Evolutionary conservation across 1,140 invertebrate species (phyloP).

Genomic region (Galleria mellonella): DNA sequence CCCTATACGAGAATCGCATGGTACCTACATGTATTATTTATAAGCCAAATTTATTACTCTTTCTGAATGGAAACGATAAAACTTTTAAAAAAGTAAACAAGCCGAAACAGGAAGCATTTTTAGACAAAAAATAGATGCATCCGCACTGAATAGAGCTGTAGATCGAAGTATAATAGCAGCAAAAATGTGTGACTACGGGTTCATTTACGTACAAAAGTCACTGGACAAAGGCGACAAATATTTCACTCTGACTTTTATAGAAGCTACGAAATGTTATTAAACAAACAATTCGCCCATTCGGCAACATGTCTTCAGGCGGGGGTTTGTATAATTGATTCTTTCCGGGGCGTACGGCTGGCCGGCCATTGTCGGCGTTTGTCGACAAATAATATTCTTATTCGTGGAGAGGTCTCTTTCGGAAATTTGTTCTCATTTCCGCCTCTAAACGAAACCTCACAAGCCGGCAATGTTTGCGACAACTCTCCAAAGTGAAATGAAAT

Average conservation of each 20-base stretch:
- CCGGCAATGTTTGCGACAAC: slow-evolving; percentile 49
- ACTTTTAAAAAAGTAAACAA: slow-evolving; percentile 45
- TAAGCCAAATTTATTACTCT: slow-evolving; percentile 44
- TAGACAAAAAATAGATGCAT: slow-evolving; percentile 50
- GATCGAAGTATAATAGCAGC: slow-evolving; percentile 26
- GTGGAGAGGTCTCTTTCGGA: slow-evolving; percentile 50
- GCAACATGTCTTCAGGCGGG: slow-evolving; percentile 48
- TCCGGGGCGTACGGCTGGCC: slow-evolving; percentile 56
- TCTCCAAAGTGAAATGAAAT: slow-evolving; percentile 62
- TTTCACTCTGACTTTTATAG: slow-evolving; percentile 56
- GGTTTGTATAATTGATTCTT: slow-evolving; percentile 70
- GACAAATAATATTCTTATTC: slow-evolving; percentile 67
- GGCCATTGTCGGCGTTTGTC: slow-evolving; percentile 48
- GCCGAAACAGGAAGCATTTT: slow-evolving; percentile 39
- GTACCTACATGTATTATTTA: slow-evolving; percentile 23
- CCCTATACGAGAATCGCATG: slow-evolving; percentile 4
- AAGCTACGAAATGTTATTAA: slow-evolving; percentile 67
- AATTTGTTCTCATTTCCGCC: slow-evolving; percentile 66
- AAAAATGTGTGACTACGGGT: slow-evolving; percentile 31
- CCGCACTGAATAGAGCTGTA: slow-evolving; percentile 44
- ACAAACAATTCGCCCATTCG: slow-evolving; percentile 71
- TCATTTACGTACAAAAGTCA: slow-evolving; percentile 36
- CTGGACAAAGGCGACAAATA: slow-evolving; percentile 52
- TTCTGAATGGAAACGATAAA: slow-evolving; percentile 35
- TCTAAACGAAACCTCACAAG: slow-evolving; percentile 53